phyloP scores from a whole-genome alignment of 2,797 vertebrate genomes.

The Anguilla megastoma region DNA sequence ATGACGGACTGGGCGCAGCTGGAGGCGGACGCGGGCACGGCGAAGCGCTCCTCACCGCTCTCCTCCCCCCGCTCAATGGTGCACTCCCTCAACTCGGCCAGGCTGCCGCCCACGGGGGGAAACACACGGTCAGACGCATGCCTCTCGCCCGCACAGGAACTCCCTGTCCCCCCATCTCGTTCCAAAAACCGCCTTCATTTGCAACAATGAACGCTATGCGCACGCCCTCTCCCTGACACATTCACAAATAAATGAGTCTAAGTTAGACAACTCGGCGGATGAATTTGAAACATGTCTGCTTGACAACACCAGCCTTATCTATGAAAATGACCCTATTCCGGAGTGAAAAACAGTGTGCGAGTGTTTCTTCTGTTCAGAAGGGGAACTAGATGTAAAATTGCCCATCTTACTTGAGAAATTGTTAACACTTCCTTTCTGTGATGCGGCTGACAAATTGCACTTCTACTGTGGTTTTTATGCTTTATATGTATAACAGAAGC shows the following conservation, averaged over 20 bases:
- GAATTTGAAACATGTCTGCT: not conserved
- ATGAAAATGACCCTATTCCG: not conserved
- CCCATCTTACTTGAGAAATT: constrained; percentile 31
- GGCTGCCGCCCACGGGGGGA: constrained; percentile 64
- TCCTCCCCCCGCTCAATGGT: constrained; percentile 69
- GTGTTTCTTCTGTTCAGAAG: constrained; percentile 38
- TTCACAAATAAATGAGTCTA: not conserved
- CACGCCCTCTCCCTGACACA: not conserved
- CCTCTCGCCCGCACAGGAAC: not conserved
- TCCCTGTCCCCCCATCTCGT: not conserved
- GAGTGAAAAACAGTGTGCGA: constrained; percentile 25
- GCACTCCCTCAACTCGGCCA: constrained; percentile 83
- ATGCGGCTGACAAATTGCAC: not conserved
- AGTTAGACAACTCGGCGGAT: not conserved
- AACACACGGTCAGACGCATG: not conserved
- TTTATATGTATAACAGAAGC: not conserved
- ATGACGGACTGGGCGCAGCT: constrained; percentile 79
- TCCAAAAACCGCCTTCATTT: not conserved
- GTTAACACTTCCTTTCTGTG: constrained; percentile 30
- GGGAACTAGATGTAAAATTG: constrained; percentile 45
- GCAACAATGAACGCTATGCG: not conserved
- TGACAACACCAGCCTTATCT: not conserved
- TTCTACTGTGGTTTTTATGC: constrained; percentile 5
- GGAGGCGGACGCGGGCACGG: constrained; percentile 54
- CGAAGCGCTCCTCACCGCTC: constrained; percentile 44